Evolutionary conservation across 2,113 vertebrate species (phyloP).

Genomic region (Corythaeola cristata): DNA sequence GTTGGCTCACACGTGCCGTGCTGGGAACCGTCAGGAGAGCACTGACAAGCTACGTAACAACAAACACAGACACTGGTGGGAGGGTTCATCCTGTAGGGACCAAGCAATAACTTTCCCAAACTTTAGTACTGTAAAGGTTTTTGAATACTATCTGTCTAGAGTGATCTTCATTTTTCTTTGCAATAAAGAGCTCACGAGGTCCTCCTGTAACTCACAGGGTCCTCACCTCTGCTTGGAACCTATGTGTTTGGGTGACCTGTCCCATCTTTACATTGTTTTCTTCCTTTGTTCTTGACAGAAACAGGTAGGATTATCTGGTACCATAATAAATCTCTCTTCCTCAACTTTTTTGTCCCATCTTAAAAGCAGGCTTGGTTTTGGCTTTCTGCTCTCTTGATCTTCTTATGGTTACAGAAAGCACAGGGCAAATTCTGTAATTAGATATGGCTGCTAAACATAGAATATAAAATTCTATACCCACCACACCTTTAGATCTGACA

Average conservation of each 20-base stretch:
- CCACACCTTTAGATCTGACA: background rate
- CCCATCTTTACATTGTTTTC: background rate
- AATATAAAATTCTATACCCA: background rate
- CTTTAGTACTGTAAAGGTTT: background rate
- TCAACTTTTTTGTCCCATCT: background rate
- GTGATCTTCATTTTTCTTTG: background rate
- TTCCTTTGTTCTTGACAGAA: background rate
- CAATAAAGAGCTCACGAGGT: background rate
- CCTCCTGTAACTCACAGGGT: background rate
- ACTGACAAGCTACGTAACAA: constrained; percentile 79
- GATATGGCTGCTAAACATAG: background rate
- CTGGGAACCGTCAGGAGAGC: constrained; percentile 78
- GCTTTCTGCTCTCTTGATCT: background rate
- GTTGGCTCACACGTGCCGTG: constrained; percentile 69
- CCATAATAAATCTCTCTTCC: background rate
- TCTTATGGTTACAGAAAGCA: background rate
- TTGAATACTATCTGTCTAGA: background rate
- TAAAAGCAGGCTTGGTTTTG: background rate
- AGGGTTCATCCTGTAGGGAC: background rate
- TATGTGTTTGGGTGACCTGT: background rate
- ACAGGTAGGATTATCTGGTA: background rate
- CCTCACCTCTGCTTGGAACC: background rate
- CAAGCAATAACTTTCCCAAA: background rate
- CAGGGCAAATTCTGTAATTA: background rate
- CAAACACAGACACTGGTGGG: background rate